phyloP scores from a whole-genome alignment of 2,797 vertebrate genomes.

The Dipus sagitta region DNA sequence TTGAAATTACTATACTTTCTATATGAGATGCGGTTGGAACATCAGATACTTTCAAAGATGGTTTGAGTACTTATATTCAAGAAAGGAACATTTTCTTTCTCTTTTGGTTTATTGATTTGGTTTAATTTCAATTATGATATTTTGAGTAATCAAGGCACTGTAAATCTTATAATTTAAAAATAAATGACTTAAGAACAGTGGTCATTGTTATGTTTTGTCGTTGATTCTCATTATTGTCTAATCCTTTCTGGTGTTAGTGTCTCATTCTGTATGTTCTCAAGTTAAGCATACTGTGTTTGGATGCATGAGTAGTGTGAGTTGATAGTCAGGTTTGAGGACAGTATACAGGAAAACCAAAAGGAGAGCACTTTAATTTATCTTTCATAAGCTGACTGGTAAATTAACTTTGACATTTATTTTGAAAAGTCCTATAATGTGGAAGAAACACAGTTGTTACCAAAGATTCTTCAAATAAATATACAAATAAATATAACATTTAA shows the following conservation, averaged over 20 bases:
- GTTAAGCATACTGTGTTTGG: constrained; percentile 62
- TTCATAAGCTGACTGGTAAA: constrained; percentile 46
- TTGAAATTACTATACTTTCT: constrained; percentile 77
- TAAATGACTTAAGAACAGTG: constrained; percentile 85
- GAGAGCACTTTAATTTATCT: constrained; percentile 46
- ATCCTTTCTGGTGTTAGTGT: constrained; percentile 69
- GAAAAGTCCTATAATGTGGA: constrained; percentile 69
- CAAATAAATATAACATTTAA: constrained; percentile 69
- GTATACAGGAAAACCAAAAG: constrained; percentile 47
- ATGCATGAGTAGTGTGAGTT: constrained; percentile 47
- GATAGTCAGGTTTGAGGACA: constrained; percentile 28
- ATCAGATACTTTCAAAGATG: constrained; percentile 76
- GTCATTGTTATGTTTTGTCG: constrained; percentile 83
- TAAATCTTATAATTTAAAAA: constrained; percentile 90
- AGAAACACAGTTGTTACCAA: constrained; percentile 75
- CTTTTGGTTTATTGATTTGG: constrained; percentile 84
- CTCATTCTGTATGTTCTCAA: constrained; percentile 67
- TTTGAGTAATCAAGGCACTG: constrained; percentile 90
- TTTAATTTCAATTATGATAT: constrained; percentile 88
- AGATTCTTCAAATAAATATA: constrained; percentile 79
- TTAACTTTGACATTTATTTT: constrained; percentile 71
- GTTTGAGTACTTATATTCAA: constrained; percentile 81
- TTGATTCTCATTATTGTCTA: constrained; percentile 82
- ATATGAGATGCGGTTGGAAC: constrained; percentile 62
- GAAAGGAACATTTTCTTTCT: constrained; percentile 84